These are phyloP conservation scores for Pristionchus exspectatus DNA, from an alignment of 2,888 invertebrate genomes.

Conservation along the genomic window DNA sequence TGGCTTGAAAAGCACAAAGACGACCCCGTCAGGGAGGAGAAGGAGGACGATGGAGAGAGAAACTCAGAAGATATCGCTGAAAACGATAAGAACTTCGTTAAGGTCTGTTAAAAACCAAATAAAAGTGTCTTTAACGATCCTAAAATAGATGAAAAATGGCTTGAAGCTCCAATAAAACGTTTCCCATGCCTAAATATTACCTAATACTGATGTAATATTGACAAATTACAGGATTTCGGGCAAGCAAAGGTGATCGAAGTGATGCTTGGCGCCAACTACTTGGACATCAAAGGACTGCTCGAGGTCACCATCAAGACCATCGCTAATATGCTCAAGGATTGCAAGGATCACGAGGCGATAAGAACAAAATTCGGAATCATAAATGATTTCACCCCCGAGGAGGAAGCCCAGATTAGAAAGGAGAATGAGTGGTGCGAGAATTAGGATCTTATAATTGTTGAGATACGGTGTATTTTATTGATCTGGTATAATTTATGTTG, in stretches of 20 bases:
- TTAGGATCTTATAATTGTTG: not conserved
- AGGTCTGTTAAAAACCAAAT: not conserved
- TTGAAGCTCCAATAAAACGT: not conserved
- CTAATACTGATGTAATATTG: not conserved
- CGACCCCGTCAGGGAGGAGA: not conserved
- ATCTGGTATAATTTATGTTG: not conserved
- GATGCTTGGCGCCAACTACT: not conserved
- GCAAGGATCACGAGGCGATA: not conserved
- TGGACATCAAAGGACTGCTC: conserved; percentile 10
- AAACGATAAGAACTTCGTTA: not conserved
- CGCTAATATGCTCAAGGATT: not conserved
- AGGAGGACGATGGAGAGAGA: conserved; percentile 16
- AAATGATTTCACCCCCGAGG: not conserved
- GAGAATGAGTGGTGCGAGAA: conserved; percentile 6
- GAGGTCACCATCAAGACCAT: not conserved
- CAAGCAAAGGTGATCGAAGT: not conserved
- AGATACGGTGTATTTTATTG: not conserved
- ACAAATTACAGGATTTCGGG: not conserved
- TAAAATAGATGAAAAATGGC: too few relatives aligned
- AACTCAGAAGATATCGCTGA: not conserved
- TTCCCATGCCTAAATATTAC: not conserved
- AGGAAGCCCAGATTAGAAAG: not conserved
- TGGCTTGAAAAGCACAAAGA: not conserved
- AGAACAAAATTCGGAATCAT: not conserved
- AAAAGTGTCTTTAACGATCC: not conserved